Evolutionary conservation across 2,888 invertebrate genomes (phyloP).

Genomic region (Busseola fusca): DNA sequence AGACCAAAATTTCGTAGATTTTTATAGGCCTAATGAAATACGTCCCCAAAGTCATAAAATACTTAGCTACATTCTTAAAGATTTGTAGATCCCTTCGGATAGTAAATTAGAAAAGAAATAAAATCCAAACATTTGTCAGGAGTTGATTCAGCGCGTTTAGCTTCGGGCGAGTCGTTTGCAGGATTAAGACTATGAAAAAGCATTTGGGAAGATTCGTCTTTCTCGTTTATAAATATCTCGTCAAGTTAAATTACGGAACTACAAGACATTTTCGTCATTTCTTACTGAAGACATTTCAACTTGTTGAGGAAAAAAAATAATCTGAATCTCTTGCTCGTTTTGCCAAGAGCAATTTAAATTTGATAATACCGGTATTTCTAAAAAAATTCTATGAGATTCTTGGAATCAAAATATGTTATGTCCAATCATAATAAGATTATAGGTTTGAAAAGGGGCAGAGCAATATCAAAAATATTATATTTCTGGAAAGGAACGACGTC

Average conservation of each 20-base stretch:
- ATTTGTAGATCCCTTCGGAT: slow-evolving; percentile 29
- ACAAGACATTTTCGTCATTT: slow-evolving; percentile 32
- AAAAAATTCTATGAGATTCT: neutral
- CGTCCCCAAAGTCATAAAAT: slow-evolving; percentile 51
- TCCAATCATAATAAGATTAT: neutral
- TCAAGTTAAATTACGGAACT: slow-evolving; percentile 42
- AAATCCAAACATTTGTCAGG: slow-evolving; percentile 40
- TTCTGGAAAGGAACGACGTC: neutral
- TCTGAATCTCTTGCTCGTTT: slow-evolving; percentile 6
- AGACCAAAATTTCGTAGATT: slow-evolving; percentile 39
- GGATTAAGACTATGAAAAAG: slow-evolving; percentile 40
- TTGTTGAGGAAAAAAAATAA: slow-evolving; percentile 9
- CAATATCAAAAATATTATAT: neutral
- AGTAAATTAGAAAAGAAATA: slow-evolving; percentile 55
- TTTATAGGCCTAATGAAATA: slow-evolving; percentile 50
- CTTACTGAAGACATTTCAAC: slow-evolving; percentile 9
- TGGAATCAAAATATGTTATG: neutral
- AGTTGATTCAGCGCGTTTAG: slow-evolving; percentile 45
- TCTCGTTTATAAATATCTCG: slow-evolving; percentile 38
- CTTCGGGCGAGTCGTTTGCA: slow-evolving; percentile 26
- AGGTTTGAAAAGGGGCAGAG: neutral
- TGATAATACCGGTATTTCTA: neutral
- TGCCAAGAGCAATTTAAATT: neutral
- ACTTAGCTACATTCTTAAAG: slow-evolving; percentile 32
- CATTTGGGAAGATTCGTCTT: slow-evolving; percentile 22